Base-by-base conservation (phyloP, 2,797 vertebrate species). In the Poeciliopsis paucimaculata region DNA sequence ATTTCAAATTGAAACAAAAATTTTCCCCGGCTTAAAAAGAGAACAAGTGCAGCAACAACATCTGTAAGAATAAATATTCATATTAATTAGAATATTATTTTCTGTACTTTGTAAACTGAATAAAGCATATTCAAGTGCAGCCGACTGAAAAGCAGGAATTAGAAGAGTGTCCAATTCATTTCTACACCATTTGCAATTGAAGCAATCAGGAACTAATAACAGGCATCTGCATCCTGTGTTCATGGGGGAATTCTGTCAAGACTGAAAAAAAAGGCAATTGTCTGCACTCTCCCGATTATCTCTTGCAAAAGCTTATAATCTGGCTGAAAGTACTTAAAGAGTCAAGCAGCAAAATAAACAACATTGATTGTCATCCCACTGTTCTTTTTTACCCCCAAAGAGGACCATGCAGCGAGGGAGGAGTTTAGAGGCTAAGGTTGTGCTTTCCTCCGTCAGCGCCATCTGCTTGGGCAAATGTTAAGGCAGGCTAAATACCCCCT, bases 301-400 rank as follows among this genome's bases (percentile, higher is more conserved):
- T 94, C 88, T 82, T 88, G 93, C 95, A 95, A 95, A 97, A 97
- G 95, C 95, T 96, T 93, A 94, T 97, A 97, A 97, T 97, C 96
- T 97, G 95, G 77, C 87, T 87, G 77, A 93, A 96, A 92, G 92
- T 96, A 95, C 96, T 97, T 97, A 96, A 95, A 95, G 96, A 97
- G 94, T 95, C 96, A 97, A 95, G 95, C 96, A 96, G 94, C 92
- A 95, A 97, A 97, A 97, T 97, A 97, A 97, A 97, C 96, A 96
- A 95, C 93, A 94, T 95, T 97, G 97, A 97, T 97, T 96, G 96
- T 96, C 95, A 97, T 96, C 93, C 90, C 93, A 94, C 91, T 95
- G 94, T 93, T 95, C 93, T 96, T 96, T 96, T 87, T 88, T 62
- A 8, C 36, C 75, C 46, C 34, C 80, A 53, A 93, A 89, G 83